phyloP scores from a whole-genome alignment of 1,140 invertebrate genomes.

The Babylonia areolata region DNA sequence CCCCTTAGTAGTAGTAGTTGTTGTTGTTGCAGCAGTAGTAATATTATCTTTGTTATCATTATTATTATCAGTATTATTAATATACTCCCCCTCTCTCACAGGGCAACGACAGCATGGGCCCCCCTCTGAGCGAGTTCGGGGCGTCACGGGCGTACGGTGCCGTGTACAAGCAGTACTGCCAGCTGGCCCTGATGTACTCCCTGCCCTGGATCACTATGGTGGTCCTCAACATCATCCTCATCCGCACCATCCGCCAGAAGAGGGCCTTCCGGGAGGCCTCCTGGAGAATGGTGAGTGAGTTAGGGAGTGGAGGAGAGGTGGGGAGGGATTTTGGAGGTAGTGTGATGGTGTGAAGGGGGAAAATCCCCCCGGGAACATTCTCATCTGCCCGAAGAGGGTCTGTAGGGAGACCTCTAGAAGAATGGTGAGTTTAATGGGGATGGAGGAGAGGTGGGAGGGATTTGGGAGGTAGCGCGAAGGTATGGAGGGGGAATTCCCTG shows the following conservation, averaged over 20 bases:
- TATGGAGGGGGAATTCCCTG: too few species aligned
- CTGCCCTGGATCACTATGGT: slow-evolving; percentile 38
- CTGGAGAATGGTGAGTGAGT: not conserved
- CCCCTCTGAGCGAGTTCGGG: slow-evolving; percentile 35
- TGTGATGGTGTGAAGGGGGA: too few species aligned
- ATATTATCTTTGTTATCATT: too few species aligned
- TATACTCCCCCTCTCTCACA: too few species aligned
- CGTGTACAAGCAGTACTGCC: slow-evolving; percentile 35
- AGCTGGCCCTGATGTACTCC: slow-evolving; percentile 32
- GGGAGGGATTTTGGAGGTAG: too few species aligned
- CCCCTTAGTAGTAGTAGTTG: too few species aligned
- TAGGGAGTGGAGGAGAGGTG: not conserved
- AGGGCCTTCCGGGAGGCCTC: slow-evolving; percentile 23
- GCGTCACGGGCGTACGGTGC: not conserved
- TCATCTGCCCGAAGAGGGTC: too few species aligned
- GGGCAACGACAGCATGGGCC: not conserved
- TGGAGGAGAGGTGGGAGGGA: not conserved
- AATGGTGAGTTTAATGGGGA: not conserved
- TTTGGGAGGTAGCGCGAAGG: not conserved
- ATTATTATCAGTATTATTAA: too few species aligned
- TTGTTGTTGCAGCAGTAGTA: too few species aligned
- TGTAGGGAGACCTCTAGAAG: too few species aligned
- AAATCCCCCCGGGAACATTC: too few species aligned
- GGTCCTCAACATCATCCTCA: slow-evolving; percentile 35
- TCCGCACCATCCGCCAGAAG: slow-evolving; percentile 8